These are phyloP conservation scores for Caerostris extrusa DNA, from an alignment of 1,140 invertebrate genomes.

Conservation along the genomic window DNA sequence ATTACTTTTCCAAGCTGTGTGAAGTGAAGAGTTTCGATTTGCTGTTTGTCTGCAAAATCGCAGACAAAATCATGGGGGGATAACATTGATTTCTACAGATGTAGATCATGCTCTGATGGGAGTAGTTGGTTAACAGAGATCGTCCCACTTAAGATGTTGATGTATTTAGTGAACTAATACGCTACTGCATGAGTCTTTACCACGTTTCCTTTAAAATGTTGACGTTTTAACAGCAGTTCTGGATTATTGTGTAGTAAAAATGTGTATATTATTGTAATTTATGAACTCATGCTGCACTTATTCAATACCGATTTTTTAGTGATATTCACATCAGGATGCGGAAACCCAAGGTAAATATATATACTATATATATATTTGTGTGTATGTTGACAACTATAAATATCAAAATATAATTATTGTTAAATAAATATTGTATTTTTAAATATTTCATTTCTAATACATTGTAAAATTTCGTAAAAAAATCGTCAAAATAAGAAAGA, in stretches of 20 bases:
- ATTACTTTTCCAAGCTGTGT: neutral
- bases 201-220: neutral
- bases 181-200: neutral
- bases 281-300: constrained; percentile 60
- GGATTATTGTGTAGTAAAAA: constrained; percentile 12
- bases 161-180: neutral
- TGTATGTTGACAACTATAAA: too few species aligned
- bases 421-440: too few species aligned
- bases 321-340: constrained; percentile 62
- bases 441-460: too few species aligned
- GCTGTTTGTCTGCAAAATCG: constrained; percentile 52
- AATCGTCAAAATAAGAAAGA: too few species aligned
- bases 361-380: neutral
- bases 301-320: constrained; percentile 21
- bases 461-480: too few species aligned
- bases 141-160: neutral
- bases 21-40: constrained; percentile 41
- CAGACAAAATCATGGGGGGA: constrained; percentile 44
- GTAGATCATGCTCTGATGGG: constrained; percentile 15
- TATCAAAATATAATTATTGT: too few species aligned
- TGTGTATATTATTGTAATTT: constrained; percentile 40
- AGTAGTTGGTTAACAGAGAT: neutral
- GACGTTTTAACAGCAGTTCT: neutral
- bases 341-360: constrained; percentile 68
- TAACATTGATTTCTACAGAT: neutral